Base-by-base conservation (phyloP, 2,888 invertebrate genomes). In the Drosophila engyochracea region DNA sequence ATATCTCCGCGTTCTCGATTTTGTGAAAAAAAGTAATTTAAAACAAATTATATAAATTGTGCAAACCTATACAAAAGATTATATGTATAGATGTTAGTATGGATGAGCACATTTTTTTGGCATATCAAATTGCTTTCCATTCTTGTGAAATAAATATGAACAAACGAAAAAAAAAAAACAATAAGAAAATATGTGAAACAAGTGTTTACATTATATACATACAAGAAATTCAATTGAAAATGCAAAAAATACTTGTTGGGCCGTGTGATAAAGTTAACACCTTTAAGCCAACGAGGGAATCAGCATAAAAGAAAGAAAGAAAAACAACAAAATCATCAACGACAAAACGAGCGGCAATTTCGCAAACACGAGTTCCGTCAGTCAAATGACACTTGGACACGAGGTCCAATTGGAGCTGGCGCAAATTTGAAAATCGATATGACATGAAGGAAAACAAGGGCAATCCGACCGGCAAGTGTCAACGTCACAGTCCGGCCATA, bases 401-500 rank as follows among this genome's bases (percentile, higher is more conserved):
- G 82, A 80, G 85, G 81, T 89, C 80, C 85, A 76, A 85, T 85
- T 82, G 70, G 60, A 73, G 55, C 59, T 61, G 57, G 69, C 61
- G 83, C 71, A 73, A 79, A 82, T 78, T 81, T 81, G 85, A 88
- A 89, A 88, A 88, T 88, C 90, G 84, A 89, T 88, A 89, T 88
- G 83, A 84, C 88, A 83, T 88, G 76, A 85, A 89, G 85, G 83
- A 70, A 67, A 76, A 71, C 84, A 82, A 76, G 82, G 82, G 70
- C 84, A 71, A 75, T 74, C 30, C 70, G 62, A 66, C 66, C 37
- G 64, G 72, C 65, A 70, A 68, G 59, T 70, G 74, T 71, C 81
- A 79, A 73, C 80, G 79, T 79, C 76, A 70, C 63, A 58, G 41
- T 22, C 22, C 57, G 39, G 59, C 75, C 76, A 76, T 74, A 81